Base-by-base conservation (phyloP, 2,113 vertebrate genomes). In the Stictonetta naevosa region DNA sequence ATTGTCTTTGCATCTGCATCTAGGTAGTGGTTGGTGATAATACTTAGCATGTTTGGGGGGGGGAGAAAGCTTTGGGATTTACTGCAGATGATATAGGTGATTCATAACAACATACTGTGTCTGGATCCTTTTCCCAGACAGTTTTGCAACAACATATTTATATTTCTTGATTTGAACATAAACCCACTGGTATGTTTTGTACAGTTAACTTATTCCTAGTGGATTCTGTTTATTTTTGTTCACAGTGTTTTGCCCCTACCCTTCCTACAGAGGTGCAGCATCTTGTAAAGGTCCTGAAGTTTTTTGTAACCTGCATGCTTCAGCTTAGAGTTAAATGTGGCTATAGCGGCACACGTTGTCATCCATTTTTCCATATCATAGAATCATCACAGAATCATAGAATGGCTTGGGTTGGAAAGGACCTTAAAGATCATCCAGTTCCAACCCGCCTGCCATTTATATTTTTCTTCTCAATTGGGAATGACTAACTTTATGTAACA, bases 211-310 rank as follows among this genome's bases (percentile, higher is more conserved):
- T 91, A 96, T 75, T 93, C 38, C 63, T 96, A 95, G 94, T 83
- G 86, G 93, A 52, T 94, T 96, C 46, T 92, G 91, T 72, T 94
- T 85, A 94, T 91, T 95, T 96, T 95, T 90, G 68, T 97, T 92
- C 56, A 91, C 92, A 96, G 92, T 78, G 44, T 94, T 95, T 96
- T 96, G 79, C 77, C 83, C 92, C 59, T 96, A 74, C 90, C 66
- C 90, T 90, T 88, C 77, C 80, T 86, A 73, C 91, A 90, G 95
- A 95, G 66, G 58, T 95, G 71, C 90, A 92, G 36, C 87, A 76
- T 93, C 91, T 90, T 94, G 55, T 88, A 82, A 97, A 96, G 94
- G 93, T 96, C 13, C 2, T 96, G 72, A 91, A 90, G 87, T 95
- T 96, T 93, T 56, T 96, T 92, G 56, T 92, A 96, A 83, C 13